Evolutionary conservation across 1,140 invertebrate genomes (phyloP), one percentile per base, ranked within the genome.

Genomic region (Tachypleus tridentatus): DNA sequence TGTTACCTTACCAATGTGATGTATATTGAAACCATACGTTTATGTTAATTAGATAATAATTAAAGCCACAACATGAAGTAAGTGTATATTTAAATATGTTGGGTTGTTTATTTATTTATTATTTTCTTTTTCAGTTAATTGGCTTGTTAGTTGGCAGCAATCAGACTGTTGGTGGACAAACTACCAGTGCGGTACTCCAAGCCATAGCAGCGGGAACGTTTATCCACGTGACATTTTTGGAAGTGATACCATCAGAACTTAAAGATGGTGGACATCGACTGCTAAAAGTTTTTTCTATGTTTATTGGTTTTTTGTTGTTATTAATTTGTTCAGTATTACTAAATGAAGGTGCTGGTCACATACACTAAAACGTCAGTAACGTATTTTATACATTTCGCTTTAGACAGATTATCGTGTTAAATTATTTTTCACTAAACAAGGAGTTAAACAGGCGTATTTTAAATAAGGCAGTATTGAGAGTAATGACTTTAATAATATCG

Each of bases 141-240:
- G 66, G 66, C 0, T 49, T 67, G n/a, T 58, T 67, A 7, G 64
- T 67, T 52, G 65, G 65, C 4, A 51, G 64, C 47, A 63, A 67
- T 49, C 65, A 64, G 3, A 63, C 65, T 9, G 60, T 48, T 7
- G 51, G 58, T 54, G 63, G 61, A 8, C 9, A 61, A 5, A 61
- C 74, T 10, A 62, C 72, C 5, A 73, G 73, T 4, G 77, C 71
- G n/a, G 64, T 75, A 51, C 70, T 78, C 0, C 77, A 78, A 70
- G 77, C 71, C 7, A 49, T 78, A 7, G 77, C 78, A 4, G 74
- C 77, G n/a, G 77, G 76, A 10, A 78, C 75, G 1, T 77, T 77
- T 62, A 67, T 77, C 5, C 76, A 77, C 65, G 77, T 77, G 5
- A 77, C 75, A 5, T 77, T 77, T 60, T 64, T 77, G 29, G 76